Evolutionary conservation across 2,113 vertebrate genomes (phyloP).

Genomic region (Halcyon senegalensis): DNA sequence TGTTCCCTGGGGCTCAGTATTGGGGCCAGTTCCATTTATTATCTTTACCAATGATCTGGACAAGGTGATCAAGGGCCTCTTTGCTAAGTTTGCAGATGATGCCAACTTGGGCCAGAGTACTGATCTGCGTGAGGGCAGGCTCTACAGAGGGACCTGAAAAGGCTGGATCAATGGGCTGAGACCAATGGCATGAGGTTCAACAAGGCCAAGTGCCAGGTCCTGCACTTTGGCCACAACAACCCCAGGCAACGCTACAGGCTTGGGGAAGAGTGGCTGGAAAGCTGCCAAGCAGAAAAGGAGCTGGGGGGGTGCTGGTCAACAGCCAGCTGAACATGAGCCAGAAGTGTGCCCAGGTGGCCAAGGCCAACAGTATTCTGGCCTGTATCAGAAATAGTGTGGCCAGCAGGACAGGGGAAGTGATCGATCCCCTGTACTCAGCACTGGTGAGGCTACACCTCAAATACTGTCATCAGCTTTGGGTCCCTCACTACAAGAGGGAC

Average conservation of each 20-base stretch:
- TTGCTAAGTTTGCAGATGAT: neutral
- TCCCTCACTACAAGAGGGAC: neutral
- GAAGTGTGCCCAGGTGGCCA: neutral
- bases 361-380: neutral
- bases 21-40: neutral
- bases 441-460: accelerated
- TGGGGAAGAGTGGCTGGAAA: neutral
- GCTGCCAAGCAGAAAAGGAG: accelerated
- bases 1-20: neutral
- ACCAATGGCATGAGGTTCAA: neutral
- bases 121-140: neutral
- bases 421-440: accelerated
- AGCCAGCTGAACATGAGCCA: neutral
- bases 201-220: accelerated
- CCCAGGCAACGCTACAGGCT: accelerated
- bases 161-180: neutral
- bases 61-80: accelerated
- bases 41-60: neutral
- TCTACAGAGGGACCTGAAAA: neutral
- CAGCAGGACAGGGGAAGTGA: neutral
- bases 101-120: neutral
- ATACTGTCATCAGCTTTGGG: neutral
- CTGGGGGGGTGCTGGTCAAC: accelerated
- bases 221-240: neutral
- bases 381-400: neutral